A percentile compares a stretch with the other conserved stretches of the same genome.
Conservation (phyloP, 2,888 invertebrate species). For the Conomelus anceps region DNA sequence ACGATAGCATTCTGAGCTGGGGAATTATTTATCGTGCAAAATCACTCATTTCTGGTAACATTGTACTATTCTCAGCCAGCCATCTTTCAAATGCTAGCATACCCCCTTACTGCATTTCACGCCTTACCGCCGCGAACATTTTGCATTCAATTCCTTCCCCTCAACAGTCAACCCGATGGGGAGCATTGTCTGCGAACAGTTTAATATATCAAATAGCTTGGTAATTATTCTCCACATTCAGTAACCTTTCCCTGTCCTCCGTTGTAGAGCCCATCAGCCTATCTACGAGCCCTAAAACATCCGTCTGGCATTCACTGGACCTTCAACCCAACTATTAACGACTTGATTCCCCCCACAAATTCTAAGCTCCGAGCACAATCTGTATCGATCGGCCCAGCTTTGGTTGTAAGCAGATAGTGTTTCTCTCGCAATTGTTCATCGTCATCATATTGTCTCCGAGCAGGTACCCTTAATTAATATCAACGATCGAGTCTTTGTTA, state of each 20-base stretch:
- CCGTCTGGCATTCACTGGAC: not conserved
- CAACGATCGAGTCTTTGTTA: not conserved
- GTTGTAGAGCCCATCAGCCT: not conserved
- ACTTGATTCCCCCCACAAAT: not conserved
- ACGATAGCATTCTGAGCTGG: not conserved
- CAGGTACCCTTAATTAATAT: not conserved
- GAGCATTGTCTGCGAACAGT: conserved; percentile 7
- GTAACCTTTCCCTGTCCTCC: not conserved
- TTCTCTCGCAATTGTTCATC: not conserved
- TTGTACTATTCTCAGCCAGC: not conserved
- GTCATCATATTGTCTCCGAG: not conserved
- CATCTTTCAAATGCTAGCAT: not conserved
- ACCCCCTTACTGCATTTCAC: not conserved
- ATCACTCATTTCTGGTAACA: not conserved
- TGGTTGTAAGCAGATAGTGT: not conserved
- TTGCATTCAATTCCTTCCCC: not conserved
- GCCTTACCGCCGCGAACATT: not conserved
- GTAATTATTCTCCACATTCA: not conserved
- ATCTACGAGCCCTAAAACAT: not conserved
- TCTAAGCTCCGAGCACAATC: not conserved
- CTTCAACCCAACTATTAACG: not conserved
- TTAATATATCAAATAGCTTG: conserved; percentile 7
- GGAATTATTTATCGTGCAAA: not conserved
- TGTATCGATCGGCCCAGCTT: not conserved
- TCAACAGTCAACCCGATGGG: not conserved